Conservation (phyloP, 2,888 invertebrate genomes). For the Alloplasta piceator region DNA sequence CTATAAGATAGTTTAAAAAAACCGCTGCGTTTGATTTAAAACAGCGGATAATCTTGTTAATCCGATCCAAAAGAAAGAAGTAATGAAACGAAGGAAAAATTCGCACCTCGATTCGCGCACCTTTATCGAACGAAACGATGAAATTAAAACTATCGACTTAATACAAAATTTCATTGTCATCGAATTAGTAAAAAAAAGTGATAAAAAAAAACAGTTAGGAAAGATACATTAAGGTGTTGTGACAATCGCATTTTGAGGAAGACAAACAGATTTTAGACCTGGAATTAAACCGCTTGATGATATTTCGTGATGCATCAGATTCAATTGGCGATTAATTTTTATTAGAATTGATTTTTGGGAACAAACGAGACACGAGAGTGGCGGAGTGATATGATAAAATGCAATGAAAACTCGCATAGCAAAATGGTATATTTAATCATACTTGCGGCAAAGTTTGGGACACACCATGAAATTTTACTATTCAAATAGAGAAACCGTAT, state of each 20-base stretch:
- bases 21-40: conserved; percentile 26
- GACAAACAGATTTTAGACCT: conserved; percentile 14
- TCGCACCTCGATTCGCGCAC: conserved; percentile 47
- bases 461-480: conserved; percentile 67
- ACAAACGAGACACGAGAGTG: neutral
- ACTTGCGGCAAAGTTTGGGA: conserved; percentile 60
- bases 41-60: conserved; percentile 47
- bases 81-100: conserved; percentile 16
- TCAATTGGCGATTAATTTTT: neutral
- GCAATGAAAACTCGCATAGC: conserved; percentile 38
- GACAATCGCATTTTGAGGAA: conserved; percentile 56
- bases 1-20: conserved; percentile 55
- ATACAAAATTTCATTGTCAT: conserved; percentile 42
- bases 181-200: conserved; percentile 29
- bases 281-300: conserved; percentile 11
- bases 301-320: conserved; percentile 55
- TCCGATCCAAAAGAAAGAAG: conserved; percentile 56
- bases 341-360: neutral
- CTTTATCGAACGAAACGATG: conserved; percentile 35
- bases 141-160: conserved; percentile 24
- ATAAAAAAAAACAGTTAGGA: neutral
- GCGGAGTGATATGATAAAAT: conserved; percentile 1
- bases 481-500: conserved; percentile 70
- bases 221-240: conserved; percentile 42
- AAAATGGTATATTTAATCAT: conserved; percentile 21